Base-by-base conservation (phyloP, 2,797 vertebrate genomes). In the Poeciliopsis turneri region DNA sequence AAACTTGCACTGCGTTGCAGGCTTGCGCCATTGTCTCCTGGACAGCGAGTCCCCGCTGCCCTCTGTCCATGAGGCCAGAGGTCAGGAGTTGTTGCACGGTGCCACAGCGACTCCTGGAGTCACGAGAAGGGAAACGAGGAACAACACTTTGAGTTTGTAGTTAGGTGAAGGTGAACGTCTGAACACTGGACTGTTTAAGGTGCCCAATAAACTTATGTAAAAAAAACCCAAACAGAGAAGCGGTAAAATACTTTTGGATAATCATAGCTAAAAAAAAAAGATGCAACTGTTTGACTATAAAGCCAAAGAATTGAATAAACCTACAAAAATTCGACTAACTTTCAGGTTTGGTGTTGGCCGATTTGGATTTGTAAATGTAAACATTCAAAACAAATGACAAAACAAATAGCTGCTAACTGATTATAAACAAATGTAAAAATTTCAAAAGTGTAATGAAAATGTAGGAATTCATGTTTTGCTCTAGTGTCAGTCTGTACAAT, bases 11-110 rank as follows among this genome's bases (percentile, higher is more conserved):
- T 86, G 89, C 81, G 73, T 82, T 85, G 87, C 86, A 78, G 74
- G 73, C 84, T 77, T 41, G 68, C 81, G 55, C 84, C 82, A 82
- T 91, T 91, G 90, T 92, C 86, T 89, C 90, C 84, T 68, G 78
- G 88, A 85, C 81, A 82, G 92, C 88, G 82, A 90, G 91, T 90
- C 94, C 93, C 92, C 96, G 96, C 96, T 94, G 90, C 87, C 92
- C 92, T 91, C 89, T 91, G 90, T 87, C 49, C 83, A 80, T 82
- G 89, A 91, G 8, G 72, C 57, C 69, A 74, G 33, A 33, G 33
- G 33, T 33, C 33, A 33, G 33, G 33, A 33, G 33, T 72, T 72
- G 53, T 78, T 84, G 87, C 86, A 68, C 76, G 82, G 81, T 78
- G 73, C 90, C 90, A 86, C 87, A 91, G 90, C 55, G 76, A 69